phyloP scores from a whole-genome alignment of 2,797 vertebrate species.

The Chloroceryle inda region DNA sequence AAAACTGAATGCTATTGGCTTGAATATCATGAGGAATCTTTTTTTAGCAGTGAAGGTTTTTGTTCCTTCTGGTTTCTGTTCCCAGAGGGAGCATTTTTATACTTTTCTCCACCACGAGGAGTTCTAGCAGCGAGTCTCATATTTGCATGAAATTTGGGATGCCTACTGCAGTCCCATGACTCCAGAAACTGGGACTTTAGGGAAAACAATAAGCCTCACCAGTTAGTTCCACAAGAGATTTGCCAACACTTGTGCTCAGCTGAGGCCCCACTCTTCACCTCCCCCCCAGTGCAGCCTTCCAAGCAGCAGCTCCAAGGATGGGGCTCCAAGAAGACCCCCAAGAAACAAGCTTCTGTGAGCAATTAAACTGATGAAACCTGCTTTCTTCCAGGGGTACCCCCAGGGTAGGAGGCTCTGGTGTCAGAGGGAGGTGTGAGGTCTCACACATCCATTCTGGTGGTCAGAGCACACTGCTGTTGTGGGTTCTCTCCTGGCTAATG shows the following conservation, averaged over 20 bases:
- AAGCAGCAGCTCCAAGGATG: neutral
- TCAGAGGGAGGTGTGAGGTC: neutral
- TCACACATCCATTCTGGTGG: neutral
- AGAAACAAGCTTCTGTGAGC: neutral
- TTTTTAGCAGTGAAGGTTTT: neutral
- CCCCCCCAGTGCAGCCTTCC: neutral
- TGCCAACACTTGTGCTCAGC: neutral
- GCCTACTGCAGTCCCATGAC: neutral
- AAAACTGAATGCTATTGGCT: neutral
- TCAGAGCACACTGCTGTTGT: neutral
- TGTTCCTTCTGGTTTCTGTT: slow-evolving; percentile 19
- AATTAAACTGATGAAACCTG: neutral
- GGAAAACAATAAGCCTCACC: neutral
- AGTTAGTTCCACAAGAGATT: neutral
- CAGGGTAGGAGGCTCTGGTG: neutral
- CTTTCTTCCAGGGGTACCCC: neutral
- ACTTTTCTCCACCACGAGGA: neutral
- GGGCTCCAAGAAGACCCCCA: neutral
- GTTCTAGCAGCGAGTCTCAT: neutral
- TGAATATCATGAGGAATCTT: neutral
- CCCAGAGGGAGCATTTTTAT: neutral
- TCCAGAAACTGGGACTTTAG: neutral
- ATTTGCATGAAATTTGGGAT: neutral
- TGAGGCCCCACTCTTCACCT: neutral
- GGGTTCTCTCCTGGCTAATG: neutral